These are phyloP conservation scores for Pseudotriccus pelzelni DNA, from an alignment of 2,797 vertebrate species.

Conservation along the genomic window DNA sequence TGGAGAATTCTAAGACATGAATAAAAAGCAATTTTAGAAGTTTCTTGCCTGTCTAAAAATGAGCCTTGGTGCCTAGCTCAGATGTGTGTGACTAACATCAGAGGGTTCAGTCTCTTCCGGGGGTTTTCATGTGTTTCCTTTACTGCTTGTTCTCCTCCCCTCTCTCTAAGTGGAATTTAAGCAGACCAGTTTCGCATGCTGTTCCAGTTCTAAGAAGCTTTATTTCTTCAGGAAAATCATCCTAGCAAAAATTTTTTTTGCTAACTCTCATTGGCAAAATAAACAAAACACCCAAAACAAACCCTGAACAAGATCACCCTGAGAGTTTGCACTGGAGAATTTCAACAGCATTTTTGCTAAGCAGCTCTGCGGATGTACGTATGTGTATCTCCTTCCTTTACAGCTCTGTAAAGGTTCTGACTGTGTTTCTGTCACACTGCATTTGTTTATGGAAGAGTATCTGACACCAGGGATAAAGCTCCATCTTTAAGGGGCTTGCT, in stretches of 20 bases:
- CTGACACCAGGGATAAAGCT: neutral
- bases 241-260: neutral
- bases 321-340: neutral
- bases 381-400: neutral
- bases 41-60: neutral
- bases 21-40: neutral
- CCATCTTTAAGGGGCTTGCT: neutral
- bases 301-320: neutral
- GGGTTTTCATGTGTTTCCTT: neutral
- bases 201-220: neutral
- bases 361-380: neutral
- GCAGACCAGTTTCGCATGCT: neutral
- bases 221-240: neutral
- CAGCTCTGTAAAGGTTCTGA: neutral
- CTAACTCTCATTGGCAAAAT: neutral
- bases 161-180: neutral
- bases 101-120: neutral
- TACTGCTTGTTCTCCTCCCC: fast-evolving
- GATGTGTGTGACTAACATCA: neutral
- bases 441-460: neutral
- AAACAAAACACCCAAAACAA: neutral
- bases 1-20: neutral
- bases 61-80: neutral
- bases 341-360: neutral
- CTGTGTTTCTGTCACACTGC: neutral